A percentile compares a stretch with the other conserved stretches of the same genome.
Conservation (phyloP, 1,140 invertebrate genomes). For the Coelopa frigida region DNA sequence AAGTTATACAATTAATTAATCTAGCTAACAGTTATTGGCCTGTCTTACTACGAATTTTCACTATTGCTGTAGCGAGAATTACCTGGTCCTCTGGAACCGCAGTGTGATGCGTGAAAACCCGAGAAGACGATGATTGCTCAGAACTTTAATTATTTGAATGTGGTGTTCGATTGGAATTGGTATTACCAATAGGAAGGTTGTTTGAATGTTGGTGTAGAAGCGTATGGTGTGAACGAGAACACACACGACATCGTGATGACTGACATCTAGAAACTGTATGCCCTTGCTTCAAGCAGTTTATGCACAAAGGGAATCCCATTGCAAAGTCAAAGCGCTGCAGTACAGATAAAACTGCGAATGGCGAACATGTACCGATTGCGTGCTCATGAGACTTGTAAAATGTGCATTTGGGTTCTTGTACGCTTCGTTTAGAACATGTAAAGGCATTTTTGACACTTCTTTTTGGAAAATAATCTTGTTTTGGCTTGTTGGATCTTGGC, state of each 20-base stretch:
- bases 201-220: neutral
- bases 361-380: neutral
- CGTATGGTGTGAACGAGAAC: conserved; percentile 1
- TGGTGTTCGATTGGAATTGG: neutral
- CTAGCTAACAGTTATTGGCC: conserved; percentile 4
- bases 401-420: neutral
- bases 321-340: conserved; percentile 8
- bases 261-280: conserved; percentile 7
- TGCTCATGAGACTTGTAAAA: conserved; percentile 6
- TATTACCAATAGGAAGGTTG: neutral
- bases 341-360: neutral
- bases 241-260: conserved; percentile 3
- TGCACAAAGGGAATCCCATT: neutral
- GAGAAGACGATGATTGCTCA: neutral
- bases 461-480: conserved; percentile 1
- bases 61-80: conserved; percentile 7
- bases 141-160: neutral
- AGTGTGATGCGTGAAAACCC: neutral
- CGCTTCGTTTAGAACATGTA: neutral
- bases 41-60: neutral
- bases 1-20: conserved; percentile 8
- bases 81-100: neutral
- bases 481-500: neutral
- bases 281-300: conserved; percentile 8
- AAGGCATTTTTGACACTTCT: neutral